Evolutionary conservation across 2,888 invertebrate genomes (phyloP), one percentile per base, ranked within the genome.

Genomic region (Meiosimyza platycephala): DNA sequence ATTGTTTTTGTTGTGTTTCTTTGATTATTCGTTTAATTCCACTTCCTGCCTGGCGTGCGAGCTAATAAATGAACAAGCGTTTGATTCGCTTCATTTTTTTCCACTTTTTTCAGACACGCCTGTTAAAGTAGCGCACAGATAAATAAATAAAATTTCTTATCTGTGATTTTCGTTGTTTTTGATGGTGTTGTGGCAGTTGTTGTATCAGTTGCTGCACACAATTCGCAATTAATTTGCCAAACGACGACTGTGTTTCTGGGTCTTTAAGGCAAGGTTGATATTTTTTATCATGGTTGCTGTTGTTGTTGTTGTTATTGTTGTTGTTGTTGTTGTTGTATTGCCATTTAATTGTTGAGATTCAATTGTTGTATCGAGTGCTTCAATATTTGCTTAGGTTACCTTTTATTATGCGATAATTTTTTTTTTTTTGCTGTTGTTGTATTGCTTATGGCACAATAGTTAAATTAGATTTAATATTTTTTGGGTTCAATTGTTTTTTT

Each of bases 1-100:
- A 57, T 57, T 18, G 18, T 22, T 22, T 28, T 22, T 18, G 3
- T 28, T 28, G 16, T 57, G 13, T 18, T 66, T 63, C 40, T 62
- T 51, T 47, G 62, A 64, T 75, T 75, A 69, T 54, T 9, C 4
- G 52, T 52, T 54, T 16, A 57, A 50, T 62, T 57, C 74, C 75
- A 82, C 78, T 80, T 80, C 82, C 80, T 78, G 77, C 77, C 75
- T 74, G 71, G 67, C 78, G 65, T 72, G 66, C 67, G 72, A 73
- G 59, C 76, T 71, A 64, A 28, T 22, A 70, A 65, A 18, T 71
- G 77, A 66, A 71, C 68, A 50, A 75, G 72, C 75, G 75, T 75
- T 80, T 75, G 40, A 40, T 40, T 40, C 40, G 40, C 40, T 9
- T 28, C 28, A 28, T 28, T 40, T 40, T 40, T 40, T 40, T 22